A percentile compares a stretch with the other conserved stretches of the same genome.
Conservation (phyloP, 1,140 invertebrate genomes). For the Calephelis virginiensis region DNA sequence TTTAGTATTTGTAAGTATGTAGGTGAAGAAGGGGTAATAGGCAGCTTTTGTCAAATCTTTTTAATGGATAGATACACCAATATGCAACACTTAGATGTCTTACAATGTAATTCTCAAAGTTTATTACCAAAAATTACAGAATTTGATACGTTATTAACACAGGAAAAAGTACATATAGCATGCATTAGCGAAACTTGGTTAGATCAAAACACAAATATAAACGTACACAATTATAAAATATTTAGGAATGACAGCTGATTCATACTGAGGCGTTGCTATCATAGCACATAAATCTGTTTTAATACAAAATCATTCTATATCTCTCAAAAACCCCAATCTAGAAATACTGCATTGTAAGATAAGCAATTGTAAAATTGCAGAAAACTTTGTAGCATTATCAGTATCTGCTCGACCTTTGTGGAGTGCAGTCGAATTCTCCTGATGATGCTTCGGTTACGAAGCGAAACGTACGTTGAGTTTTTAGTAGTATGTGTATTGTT, state of each 20-base stretch:
- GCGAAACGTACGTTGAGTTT: too few relatives aligned
- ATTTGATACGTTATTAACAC: slow-evolving; percentile 18
- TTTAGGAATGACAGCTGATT: slow-evolving; percentile 24
- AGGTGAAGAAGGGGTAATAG: background rate
- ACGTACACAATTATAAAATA: slow-evolving; percentile 23
- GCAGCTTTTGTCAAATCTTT: too few relatives aligned
- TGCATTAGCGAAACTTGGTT: slow-evolving; percentile 30
- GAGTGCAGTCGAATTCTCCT: too few relatives aligned
- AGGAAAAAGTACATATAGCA: slow-evolving; percentile 24
- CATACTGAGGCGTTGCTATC: slow-evolving; percentile 25
- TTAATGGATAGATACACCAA: too few relatives aligned
- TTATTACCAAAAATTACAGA: slow-evolving; percentile 14
- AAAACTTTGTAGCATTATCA: too few relatives aligned
- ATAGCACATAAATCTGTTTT: slow-evolving; percentile 28
- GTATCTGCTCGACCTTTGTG: too few relatives aligned
- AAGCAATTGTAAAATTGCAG: background rate
- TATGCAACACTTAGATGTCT: slow-evolving; percentile 5
- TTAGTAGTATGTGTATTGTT: too few relatives aligned
- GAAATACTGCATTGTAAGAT: slow-evolving; percentile 18
- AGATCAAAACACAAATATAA: background rate
- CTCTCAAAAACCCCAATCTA: slow-evolving; percentile 17
- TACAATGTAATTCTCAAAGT: slow-evolving; percentile 29
- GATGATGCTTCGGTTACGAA: too few relatives aligned
- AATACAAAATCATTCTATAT: background rate
- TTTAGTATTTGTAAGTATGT: background rate